A percentile compares a stretch with the other conserved stretches of the same genome.
Evolutionary conservation across 2,888 invertebrate species (phyloP).

Genomic region (Cyaniris semiargus): DNA sequence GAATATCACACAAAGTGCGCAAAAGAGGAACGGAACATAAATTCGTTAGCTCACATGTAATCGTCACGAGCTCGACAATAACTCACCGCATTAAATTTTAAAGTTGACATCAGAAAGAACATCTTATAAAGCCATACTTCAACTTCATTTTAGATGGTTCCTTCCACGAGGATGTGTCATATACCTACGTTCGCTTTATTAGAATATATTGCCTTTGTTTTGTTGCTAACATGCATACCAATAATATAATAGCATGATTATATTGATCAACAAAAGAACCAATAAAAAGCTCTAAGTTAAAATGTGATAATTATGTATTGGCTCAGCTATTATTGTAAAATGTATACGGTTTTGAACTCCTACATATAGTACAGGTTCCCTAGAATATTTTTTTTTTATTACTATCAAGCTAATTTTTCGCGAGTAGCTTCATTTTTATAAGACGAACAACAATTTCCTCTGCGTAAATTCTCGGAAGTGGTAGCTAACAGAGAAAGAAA

Average conservation of each 20-base stretch:
- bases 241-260: background rate
- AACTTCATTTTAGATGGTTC: constrained; percentile 63
- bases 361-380: too few species aligned
- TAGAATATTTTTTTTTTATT: too few species aligned
- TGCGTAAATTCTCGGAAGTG: too few species aligned
- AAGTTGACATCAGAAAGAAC: constrained; percentile 79
- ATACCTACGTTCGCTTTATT: constrained; percentile 34
- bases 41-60: constrained; percentile 76
- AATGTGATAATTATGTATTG: too few species aligned
- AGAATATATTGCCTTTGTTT: constrained; percentile 30
- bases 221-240: background rate
- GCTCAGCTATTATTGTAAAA: too few species aligned
- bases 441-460: too few species aligned
- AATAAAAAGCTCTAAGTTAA: too few species aligned
- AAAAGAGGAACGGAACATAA: constrained; percentile 69
- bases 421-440: too few species aligned
- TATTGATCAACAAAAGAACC: too few species aligned
- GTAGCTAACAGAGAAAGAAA: too few species aligned
- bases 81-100: constrained; percentile 75
- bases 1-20: constrained; percentile 64
- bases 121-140: constrained; percentile 73
- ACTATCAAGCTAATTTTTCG: too few species aligned
- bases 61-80: constrained; percentile 73
- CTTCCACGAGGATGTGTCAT: constrained; percentile 48
- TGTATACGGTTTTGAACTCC: too few species aligned